Base-by-base conservation (phyloP, 2,888 invertebrate species). In the Osedax fenrisi region DNA sequence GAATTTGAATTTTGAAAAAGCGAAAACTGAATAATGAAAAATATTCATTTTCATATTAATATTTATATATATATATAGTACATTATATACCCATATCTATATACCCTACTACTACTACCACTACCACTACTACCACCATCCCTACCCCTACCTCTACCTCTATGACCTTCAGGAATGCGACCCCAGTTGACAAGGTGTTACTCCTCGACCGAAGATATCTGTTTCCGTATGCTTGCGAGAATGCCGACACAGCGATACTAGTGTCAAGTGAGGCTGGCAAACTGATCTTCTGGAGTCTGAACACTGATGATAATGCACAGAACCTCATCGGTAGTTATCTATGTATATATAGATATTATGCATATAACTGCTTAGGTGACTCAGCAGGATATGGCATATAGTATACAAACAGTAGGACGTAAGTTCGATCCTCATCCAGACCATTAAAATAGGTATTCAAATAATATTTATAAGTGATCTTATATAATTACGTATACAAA, bases 251-350 rank as follows among this genome's bases (percentile, higher is more conserved):
- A 22, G 82, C 83, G 10, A 80, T 82, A 17, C 77, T 84, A 68
- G 77, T 84, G 24, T 84, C 84, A 13, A 84, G 83, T 78, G 84
- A 84, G 74, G 83, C 81, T 0, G 84, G 84, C 1, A 74, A 75
- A n/a, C 78, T 84, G 3, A 74, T 79, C 2, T 84, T 82, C 80
- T 84, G 84, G 84, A 83, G 81, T 77, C 76, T 84, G 2, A 41
- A 41, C 41, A 41, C 41, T 17, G 41, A 5, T 17, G 41, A 41
- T 10, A 41, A 41, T 17, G 41, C 41, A 5, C 41, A 17, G 10
- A 41, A 41, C n/a, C n/a, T n/a, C n/a, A n/a, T n/a, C n/a, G n/a
- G n/a, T n/a, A n/a, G n/a, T n/a, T n/a, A n/a, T n/a, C n/a, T n/a
- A n/a, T n/a, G n/a, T n/a, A n/a, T n/a, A n/a, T n/a, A n/a, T n/a